Conservation (phyloP, 2,113 vertebrate genomes). For the Apaloderma vittatum region DNA sequence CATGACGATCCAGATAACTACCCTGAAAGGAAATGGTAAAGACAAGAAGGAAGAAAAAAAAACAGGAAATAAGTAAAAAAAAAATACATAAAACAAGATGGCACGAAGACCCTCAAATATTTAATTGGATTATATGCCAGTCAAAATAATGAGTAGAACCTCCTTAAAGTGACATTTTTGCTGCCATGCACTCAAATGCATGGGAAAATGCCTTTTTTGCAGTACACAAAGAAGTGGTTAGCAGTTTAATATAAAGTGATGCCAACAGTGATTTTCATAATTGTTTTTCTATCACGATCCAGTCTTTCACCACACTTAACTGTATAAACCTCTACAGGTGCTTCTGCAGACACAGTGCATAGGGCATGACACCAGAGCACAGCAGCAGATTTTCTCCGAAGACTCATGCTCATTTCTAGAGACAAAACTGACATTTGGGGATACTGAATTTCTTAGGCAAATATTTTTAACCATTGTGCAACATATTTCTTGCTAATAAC, state of each 20-base stretch:
- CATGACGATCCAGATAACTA: background rate
- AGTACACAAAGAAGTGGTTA: background rate
- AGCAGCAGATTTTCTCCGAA: slow-evolving; percentile 10
- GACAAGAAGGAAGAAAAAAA: background rate
- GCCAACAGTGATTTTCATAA: slow-evolving; percentile 14
- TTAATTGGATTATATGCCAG: slow-evolving; percentile 65
- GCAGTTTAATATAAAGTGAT: slow-evolving; percentile 23
- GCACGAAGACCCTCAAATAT: slow-evolving; percentile 20
- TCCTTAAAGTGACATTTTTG: slow-evolving; percentile 16
- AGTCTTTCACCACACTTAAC: background rate
- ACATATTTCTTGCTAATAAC: background rate
- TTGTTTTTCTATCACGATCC: slow-evolving; percentile 17
- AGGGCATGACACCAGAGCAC: background rate
- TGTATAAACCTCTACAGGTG: background rate
- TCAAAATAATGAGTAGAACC: slow-evolving; percentile 49
- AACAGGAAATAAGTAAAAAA: background rate
- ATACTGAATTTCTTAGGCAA: slow-evolving; percentile 31
- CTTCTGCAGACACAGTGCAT: background rate
- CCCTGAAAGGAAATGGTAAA: background rate
- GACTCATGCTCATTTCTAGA: slow-evolving; percentile 6
- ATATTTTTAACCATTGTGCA: slow-evolving; percentile 35
- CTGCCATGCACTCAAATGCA: slow-evolving; percentile 26
- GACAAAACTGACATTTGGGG: slow-evolving; percentile 1
- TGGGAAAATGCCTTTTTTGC: slow-evolving; percentile 5
- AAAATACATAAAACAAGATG: background rate